These are phyloP conservation scores for Luscinia luscinia DNA, from an alignment of 2,797 vertebrate genomes.

Conservation along the genomic window DNA sequence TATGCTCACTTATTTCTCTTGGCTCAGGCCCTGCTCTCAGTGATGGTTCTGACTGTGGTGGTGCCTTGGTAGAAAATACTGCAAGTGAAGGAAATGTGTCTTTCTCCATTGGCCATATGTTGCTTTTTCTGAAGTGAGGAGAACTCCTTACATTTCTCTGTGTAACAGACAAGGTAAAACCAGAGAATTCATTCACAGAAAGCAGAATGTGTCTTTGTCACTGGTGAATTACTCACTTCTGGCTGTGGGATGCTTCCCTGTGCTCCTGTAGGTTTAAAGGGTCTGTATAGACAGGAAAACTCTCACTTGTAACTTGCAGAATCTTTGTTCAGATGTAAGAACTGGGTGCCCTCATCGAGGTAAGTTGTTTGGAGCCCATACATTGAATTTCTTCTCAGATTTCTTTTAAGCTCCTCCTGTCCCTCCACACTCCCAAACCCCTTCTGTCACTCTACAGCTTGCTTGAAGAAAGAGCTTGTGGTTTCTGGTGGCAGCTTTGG, in stretches of 20 bases:
- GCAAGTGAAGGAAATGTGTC: not conserved
- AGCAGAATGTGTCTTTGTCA: not conserved
- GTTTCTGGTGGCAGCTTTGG: not conserved
- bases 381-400: not conserved
- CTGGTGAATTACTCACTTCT: not conserved
- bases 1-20: not conserved
- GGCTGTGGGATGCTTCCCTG: not conserved
- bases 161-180: not conserved
- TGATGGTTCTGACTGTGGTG: not conserved
- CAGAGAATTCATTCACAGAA: not conserved
- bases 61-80: not conserved
- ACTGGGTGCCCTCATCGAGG: not conserved
- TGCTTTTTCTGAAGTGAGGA: not conserved
- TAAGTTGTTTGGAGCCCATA: not conserved
- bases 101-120: not conserved
- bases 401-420: not conserved
- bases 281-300: not conserved
- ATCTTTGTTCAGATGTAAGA: not conserved
- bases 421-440: accelerated
- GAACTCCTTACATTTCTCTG: not conserved
- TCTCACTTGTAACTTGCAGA: not conserved
- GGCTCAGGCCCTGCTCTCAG: not conserved
- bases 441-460: not conserved
- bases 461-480: not conserved
- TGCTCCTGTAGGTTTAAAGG: not conserved